Conservation (phyloP, 2,888 invertebrate species). For the Entomobrya multifasciata region DNA sequence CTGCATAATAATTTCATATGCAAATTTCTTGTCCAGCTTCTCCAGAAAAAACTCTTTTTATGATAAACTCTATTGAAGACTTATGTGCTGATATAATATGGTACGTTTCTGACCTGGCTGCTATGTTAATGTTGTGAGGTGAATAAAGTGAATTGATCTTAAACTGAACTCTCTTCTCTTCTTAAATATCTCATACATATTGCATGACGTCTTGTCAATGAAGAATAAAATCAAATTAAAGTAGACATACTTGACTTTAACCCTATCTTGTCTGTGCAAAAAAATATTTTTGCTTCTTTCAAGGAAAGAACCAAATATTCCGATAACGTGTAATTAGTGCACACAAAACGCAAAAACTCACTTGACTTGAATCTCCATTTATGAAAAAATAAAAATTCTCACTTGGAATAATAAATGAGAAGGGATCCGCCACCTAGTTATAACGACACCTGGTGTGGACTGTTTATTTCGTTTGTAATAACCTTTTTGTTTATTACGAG, state of each 20-base stretch:
- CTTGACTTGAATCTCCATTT: neutral
- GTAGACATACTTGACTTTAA: neutral
- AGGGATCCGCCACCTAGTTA: too few species aligned
- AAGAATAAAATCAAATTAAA: too few species aligned
- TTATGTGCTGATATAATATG: neutral
- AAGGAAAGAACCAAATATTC: neutral
- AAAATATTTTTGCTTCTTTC: neutral
- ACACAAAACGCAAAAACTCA: neutral
- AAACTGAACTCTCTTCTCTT: neutral
- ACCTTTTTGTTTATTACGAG: conserved; percentile 19
- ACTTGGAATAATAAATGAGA: neutral
- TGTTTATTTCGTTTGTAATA: conserved; percentile 18
- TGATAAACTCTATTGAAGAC: too few species aligned
- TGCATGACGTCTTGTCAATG: neutral
- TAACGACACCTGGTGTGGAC: neutral
- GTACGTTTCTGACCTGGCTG: too few species aligned
- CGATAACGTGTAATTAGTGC: neutral
- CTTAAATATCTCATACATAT: neutral
- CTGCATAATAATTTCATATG: conserved; percentile 35
- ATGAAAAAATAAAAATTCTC: neutral
- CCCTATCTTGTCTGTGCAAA: neutral
- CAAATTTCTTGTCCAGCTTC: conserved; percentile 47
- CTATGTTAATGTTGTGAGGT: too few species aligned
- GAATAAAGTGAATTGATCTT: neutral
- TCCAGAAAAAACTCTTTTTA: neutral